These are phyloP conservation scores for Calephelis perditalis DNA, from an alignment of 2,888 invertebrate species.

Conservation along the genomic window DNA sequence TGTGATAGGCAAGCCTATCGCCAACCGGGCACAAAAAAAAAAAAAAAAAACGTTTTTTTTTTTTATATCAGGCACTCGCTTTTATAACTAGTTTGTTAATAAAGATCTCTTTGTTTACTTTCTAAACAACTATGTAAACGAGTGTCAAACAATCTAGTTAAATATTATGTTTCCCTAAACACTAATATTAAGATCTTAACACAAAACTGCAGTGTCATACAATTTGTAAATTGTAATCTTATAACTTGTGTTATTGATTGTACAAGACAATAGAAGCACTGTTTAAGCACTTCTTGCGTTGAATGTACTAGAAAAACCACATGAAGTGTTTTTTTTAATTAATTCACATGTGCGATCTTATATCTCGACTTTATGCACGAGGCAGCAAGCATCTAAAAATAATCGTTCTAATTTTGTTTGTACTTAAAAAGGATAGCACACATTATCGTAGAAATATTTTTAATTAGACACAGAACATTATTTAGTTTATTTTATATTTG, in stretches of 20 bases:
- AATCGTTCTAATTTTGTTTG: slow-evolving; percentile 30
- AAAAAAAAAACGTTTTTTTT: too few relatives aligned
- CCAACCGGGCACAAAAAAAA: too few relatives aligned
- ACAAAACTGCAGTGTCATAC: too few relatives aligned
- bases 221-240: too few relatives aligned
- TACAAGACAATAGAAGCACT: slow-evolving; percentile 10
- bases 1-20: too few relatives aligned
- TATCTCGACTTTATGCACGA: slow-evolving; percentile 26
- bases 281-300: not conserved
- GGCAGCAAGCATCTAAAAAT: slow-evolving; percentile 26
- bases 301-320: not conserved
- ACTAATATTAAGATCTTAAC: too few relatives aligned
- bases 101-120: too few relatives aligned
- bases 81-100: too few relatives aligned
- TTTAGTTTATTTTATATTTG: not conserved
- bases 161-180: too few relatives aligned
- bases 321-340: slow-evolving; percentile 18
- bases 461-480: not conserved
- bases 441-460: not conserved
- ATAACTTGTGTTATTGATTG: not conserved
- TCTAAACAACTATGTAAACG: too few relatives aligned
- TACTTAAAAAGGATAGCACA: slow-evolving; percentile 21
- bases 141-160: too few relatives aligned
- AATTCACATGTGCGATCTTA: slow-evolving; percentile 27
- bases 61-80: too few relatives aligned